phyloP scores from a whole-genome alignment of 2,888 invertebrate genomes.

The Meandrusa payeni region DNA sequence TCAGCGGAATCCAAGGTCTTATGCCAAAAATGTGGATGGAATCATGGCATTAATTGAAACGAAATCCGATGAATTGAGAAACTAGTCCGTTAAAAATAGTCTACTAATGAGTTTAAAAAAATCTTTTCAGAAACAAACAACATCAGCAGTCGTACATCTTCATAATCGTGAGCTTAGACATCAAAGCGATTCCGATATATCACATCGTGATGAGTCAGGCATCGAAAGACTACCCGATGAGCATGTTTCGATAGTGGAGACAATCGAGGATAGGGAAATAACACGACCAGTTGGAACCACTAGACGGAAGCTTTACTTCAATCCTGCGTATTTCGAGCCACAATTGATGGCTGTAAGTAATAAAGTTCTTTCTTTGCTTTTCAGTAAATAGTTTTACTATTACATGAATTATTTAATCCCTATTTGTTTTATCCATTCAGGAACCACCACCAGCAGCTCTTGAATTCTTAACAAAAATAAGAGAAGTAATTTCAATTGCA shows the following conservation, averaged over 20 bases:
- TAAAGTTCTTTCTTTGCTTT: no score
- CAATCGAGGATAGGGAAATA: constrained; percentile 86
- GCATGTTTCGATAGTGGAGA: constrained; percentile 92
- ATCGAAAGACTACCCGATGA: constrained; percentile 90
- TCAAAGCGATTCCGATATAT: constrained; percentile 52
- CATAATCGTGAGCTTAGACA: constrained; percentile 57
- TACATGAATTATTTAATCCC: no score
- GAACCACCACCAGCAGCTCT: constrained; percentile 94
- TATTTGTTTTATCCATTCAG: constrained; percentile 76
- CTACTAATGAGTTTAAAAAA: no score
- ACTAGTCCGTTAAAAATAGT: no score
- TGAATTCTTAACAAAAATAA: constrained; percentile 93
- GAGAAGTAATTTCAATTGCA: constrained; percentile 94
- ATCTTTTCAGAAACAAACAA: constrained; percentile 76
- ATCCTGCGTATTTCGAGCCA: constrained; percentile 95
- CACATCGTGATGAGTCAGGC: constrained; percentile 76
- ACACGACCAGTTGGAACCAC: constrained; percentile 85
- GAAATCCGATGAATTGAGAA: no score
- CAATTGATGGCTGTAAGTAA: constrained; percentile 88
- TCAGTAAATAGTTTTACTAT: no score
- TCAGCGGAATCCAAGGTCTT: no score
- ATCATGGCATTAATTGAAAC: no score
- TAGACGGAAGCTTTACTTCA: constrained; percentile 91
- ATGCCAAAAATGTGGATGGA: no score
- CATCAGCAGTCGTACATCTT: constrained; percentile 88